Percentiles rank a stretch among this genome's conserved stretches.
These are phyloP conservation scores for Cephus cinctus DNA, from an alignment of 1,140 invertebrate genomes.

Conservation along the genomic window DNA sequence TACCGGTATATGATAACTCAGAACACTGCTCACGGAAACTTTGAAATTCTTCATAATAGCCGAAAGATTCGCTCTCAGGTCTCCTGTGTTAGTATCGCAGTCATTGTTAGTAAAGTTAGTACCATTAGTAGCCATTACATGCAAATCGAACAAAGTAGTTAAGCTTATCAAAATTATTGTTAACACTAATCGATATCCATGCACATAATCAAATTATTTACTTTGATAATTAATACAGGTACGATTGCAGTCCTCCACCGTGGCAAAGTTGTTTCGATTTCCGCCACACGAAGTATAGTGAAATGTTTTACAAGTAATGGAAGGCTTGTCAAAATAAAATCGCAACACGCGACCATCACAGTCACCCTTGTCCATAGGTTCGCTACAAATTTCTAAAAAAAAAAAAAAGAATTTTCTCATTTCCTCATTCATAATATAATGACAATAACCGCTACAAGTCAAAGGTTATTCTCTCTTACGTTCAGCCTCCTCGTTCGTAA, in stretches of 20 bases:
- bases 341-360: constrained; percentile 67
- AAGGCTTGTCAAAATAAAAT: constrained; percentile 71
- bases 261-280: constrained; percentile 73
- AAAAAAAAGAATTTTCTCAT: no score
- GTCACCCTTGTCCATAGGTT: constrained; percentile 61
- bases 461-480: no score
- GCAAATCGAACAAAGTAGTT: no score
- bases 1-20: constrained; percentile 49
- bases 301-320: constrained; percentile 69
- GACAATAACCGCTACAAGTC: no score
- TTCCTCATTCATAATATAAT: no score
- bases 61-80: constrained; percentile 48
- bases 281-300: constrained; percentile 74
- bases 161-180: no score
- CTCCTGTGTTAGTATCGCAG: no score
- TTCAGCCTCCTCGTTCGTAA: constrained; percentile 51
- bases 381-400: constrained; percentile 58
- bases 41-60: constrained; percentile 51
- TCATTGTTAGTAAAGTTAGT: constrained; percentile 20
- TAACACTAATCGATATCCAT: constrained; percentile 28
- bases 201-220: constrained; percentile 16
- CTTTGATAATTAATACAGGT: no score
- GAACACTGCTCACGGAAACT: constrained; percentile 48
- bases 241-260: constrained; percentile 60
- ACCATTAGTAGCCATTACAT: no score